phyloP scores from a whole-genome alignment of 2,797 vertebrate species.

The Danio albolineatus region DNA sequence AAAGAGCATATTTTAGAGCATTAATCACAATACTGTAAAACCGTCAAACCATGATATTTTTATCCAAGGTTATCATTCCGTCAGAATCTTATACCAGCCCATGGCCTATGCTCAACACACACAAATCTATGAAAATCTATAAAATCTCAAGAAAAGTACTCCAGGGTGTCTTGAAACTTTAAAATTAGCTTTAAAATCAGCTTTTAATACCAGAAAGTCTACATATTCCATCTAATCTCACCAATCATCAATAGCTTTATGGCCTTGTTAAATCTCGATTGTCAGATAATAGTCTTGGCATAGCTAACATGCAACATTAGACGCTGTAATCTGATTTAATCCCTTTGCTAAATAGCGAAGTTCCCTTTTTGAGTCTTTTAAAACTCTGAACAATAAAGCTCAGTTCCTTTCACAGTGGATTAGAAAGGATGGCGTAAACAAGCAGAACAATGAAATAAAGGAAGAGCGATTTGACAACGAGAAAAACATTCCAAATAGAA shows the following conservation, averaged over 20 bases:
- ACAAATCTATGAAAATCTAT: too few relatives aligned
- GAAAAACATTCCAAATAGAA: conserved; percentile 38
- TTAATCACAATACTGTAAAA: too few relatives aligned
- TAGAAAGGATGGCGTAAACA: conserved; percentile 33
- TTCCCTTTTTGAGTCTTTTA: conserved; percentile 11
- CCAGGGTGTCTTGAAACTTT: too few relatives aligned
- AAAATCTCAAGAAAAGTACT: too few relatives aligned
- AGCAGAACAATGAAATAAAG: conserved; percentile 43
- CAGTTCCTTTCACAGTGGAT: conserved; percentile 39
- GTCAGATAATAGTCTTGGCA: conserved; percentile 7
- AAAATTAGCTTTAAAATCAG: too few relatives aligned
- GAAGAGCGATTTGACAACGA: neutral
- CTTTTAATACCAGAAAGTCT: neutral
- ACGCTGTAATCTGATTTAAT: conserved; percentile 29
- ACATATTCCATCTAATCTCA: neutral
- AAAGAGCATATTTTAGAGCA: too few relatives aligned
- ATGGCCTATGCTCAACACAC: too few relatives aligned
- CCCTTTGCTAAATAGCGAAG: conserved; percentile 34
- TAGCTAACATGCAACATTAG: neutral
- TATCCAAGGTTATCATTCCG: too few relatives aligned
- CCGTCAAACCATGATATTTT: too few relatives aligned
- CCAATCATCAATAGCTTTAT: neutral
- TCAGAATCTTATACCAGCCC: too few relatives aligned
- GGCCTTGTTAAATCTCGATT: neutral
- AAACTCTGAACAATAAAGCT: conserved; percentile 39